Conservation (phyloP, 2,797 vertebrate species). For the Artibeus lituratus region DNA sequence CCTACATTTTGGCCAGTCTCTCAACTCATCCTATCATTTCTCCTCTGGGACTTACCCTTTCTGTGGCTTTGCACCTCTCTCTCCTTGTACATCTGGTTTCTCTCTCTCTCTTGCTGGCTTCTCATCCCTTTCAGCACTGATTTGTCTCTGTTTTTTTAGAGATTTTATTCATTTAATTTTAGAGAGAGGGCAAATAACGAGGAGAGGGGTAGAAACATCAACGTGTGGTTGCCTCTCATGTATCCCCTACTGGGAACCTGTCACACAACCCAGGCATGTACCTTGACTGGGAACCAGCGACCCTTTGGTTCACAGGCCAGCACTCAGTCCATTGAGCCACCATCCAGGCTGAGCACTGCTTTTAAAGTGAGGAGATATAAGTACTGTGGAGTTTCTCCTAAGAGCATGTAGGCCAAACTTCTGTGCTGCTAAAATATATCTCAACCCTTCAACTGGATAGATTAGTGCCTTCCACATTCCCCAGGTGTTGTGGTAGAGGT, state of each 20-base stretch:
- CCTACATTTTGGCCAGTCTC: neutral
- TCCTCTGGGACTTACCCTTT: neutral
- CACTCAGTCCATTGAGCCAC: too few relatives aligned
- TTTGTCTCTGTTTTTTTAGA: too few relatives aligned
- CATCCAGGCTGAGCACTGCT: neutral
- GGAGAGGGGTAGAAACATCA: too few relatives aligned
- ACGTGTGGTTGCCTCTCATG: too few relatives aligned
- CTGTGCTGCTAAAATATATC: neutral
- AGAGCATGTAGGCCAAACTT: neutral
- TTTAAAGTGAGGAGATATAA: neutral
- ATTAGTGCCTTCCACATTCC: neutral
- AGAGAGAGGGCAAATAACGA: too few relatives aligned
- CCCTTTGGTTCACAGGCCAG: too few relatives aligned
- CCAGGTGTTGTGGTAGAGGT: neutral
- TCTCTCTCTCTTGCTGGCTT: neutral
- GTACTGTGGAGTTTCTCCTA: neutral
- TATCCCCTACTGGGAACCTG: too few relatives aligned
- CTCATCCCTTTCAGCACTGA: neutral
- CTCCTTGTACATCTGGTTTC: neutral
- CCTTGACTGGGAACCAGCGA: too few relatives aligned
- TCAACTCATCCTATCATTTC: neutral
- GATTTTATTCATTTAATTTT: too few relatives aligned
- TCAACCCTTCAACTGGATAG: neutral
- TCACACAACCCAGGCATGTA: too few relatives aligned
- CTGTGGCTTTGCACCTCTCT: neutral